Evolutionary conservation across 2,888 invertebrate genomes (phyloP).

Genomic region (Dryocosmus kuriphilus): DNA sequence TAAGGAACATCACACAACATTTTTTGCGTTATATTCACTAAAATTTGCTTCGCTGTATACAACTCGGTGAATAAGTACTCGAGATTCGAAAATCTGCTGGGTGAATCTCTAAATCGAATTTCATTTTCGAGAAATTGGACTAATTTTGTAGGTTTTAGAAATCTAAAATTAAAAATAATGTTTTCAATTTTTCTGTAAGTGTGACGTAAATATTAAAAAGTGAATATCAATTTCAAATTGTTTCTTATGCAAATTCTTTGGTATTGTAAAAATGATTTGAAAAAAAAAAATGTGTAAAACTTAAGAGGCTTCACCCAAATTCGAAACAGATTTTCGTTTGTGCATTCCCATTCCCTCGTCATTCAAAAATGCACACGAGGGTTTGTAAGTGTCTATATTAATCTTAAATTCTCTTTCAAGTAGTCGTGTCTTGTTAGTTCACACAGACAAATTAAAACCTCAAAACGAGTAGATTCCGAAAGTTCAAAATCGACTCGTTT

Average conservation of each 20-base stretch:
- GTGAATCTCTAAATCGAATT: not conserved
- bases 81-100: constrained; percentile 10
- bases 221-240: not conserved
- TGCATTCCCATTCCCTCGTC: constrained; percentile 22
- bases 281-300: not conserved
- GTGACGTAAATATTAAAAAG: not conserved
- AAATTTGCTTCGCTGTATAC: not conserved
- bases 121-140: not conserved
- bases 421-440: constrained; percentile 22
- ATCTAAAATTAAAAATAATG: not conserved
- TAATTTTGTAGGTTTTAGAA: not conserved
- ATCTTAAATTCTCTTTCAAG: not conserved
- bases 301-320: not conserved
- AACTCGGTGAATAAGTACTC: constrained; percentile 33
- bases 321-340: constrained; percentile 26
- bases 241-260: not conserved
- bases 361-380: constrained; percentile 5
- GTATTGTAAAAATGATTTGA: not conserved
- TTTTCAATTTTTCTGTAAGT: not conserved
- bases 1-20: not conserved
- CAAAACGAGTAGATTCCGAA: constrained; percentile 5
- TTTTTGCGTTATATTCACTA: not conserved
- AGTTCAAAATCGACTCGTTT: constrained; percentile 18
- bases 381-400: not conserved
- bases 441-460: constrained; percentile 14